Conservation (phyloP, 2,888 invertebrate genomes). For the Harpalus rufipes region DNA sequence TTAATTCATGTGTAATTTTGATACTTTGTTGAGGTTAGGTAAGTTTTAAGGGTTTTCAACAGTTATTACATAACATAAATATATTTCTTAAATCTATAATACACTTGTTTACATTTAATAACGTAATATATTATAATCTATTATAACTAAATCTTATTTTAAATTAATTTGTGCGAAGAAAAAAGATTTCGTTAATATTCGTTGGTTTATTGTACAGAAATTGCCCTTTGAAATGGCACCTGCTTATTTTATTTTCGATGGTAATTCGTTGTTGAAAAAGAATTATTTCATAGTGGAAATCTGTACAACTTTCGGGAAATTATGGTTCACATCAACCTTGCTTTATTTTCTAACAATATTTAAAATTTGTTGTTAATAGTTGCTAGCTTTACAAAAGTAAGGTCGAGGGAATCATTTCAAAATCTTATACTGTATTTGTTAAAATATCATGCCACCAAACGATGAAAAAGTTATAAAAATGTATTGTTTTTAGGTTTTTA, state of each 20-base stretch:
- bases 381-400: slow-evolving; percentile 50
- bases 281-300: slow-evolving; percentile 40
- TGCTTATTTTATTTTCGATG: slow-evolving; percentile 47
- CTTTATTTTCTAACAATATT: slow-evolving; percentile 38
- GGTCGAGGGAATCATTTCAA: slow-evolving; percentile 60
- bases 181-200: slow-evolving; percentile 49
- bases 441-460: neutral
- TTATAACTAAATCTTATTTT: slow-evolving; percentile 52
- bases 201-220: slow-evolving; percentile 59
- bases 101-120: slow-evolving; percentile 64
- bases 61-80: slow-evolving; percentile 57
- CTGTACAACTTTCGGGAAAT: slow-evolving; percentile 40
- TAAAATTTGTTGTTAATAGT: neutral
- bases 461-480: slow-evolving; percentile 16
- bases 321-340: slow-evolving; percentile 61
- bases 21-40: neutral
- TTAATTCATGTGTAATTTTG: neutral
- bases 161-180: slow-evolving; percentile 55
- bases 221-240: slow-evolving; percentile 52
- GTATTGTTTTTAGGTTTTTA: neutral
- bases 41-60: neutral
- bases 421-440: neutral
- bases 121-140: slow-evolving; percentile 64
- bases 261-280: slow-evolving; percentile 6
- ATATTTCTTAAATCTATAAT: slow-evolving; percentile 66